Conservation (phyloP, 2,888 invertebrate species). For the Cephus runcator region DNA sequence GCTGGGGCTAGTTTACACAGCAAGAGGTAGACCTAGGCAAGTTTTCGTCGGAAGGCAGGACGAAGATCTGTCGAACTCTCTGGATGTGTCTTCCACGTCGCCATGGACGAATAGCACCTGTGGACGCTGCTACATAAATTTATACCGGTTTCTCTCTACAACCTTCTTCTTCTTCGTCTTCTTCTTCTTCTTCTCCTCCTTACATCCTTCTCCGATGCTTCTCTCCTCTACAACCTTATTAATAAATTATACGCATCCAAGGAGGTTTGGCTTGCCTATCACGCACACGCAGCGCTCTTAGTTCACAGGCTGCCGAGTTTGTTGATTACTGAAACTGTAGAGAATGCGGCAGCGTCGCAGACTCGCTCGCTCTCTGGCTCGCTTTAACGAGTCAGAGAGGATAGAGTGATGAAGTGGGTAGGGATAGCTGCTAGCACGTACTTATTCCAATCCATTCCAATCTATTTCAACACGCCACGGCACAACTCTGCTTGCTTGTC, state of each 20-base stretch:
- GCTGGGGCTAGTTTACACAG: neutral
- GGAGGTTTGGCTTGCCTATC: conserved; percentile 45
- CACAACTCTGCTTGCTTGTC: conserved; percentile 15
- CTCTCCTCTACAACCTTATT: conserved; percentile 49
- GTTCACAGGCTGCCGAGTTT: conserved; percentile 36
- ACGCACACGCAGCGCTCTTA: conserved; percentile 23
- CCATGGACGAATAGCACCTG: conserved; percentile 27
- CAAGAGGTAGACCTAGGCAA: neutral
- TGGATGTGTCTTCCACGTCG: conserved; percentile 4
- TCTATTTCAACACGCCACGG: conserved; percentile 23
- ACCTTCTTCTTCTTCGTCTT: neutral
- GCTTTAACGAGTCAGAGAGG: conserved; percentile 3
- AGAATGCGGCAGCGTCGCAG: conserved; percentile 42
- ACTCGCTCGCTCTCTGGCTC: conserved; percentile 14
- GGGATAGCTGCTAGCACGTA: conserved; percentile 8
- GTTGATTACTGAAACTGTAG: conserved; percentile 41
- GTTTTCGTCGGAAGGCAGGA: neutral
- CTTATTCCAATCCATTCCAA: conserved; percentile 28
- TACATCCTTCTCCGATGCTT: neutral
- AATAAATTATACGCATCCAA: conserved; percentile 54
- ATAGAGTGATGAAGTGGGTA: conserved; percentile 4
- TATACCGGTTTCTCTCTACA: conserved; percentile 42
- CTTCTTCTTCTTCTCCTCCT: neutral
- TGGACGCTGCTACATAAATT: conserved; percentile 44
- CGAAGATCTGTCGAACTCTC: neutral